phyloP scores from a whole-genome alignment of 2,797 vertebrate species.

The Odontamblyopus rebecca region DNA sequence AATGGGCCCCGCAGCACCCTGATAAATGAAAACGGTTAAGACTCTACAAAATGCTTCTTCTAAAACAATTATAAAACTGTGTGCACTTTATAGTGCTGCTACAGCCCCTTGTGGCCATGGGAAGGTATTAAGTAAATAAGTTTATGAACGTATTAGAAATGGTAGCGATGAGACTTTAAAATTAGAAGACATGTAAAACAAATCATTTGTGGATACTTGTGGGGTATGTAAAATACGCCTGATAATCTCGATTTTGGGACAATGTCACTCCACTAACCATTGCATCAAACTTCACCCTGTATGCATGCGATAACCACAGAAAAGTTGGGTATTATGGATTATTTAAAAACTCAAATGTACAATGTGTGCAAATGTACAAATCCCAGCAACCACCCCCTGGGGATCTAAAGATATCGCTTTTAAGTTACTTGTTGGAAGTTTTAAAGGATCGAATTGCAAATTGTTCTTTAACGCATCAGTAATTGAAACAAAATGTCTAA shows the following conservation, averaged over 20 bases:
- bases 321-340: background rate
- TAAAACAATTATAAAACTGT: background rate
- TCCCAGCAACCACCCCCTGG: background rate
- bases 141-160: background rate
- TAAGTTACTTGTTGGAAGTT: background rate
- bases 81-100: background rate
- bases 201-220: background rate
- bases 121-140: background rate
- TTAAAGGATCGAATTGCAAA: background rate
- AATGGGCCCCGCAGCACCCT: constrained; percentile 33
- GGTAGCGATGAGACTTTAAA: background rate
- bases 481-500: background rate
- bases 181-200: background rate
- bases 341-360: background rate
- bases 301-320: too few species aligned
- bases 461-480: background rate
- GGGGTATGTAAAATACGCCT: background rate
- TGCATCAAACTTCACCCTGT: background rate
- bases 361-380: background rate
- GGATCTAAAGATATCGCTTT: background rate
- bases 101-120: background rate
- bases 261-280: background rate
- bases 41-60: background rate
- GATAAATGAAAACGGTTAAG: constrained; percentile 6
- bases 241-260: background rate